Evolutionary conservation across 2,888 invertebrate species (phyloP).

Genomic region (Orchesella flavescens): DNA sequence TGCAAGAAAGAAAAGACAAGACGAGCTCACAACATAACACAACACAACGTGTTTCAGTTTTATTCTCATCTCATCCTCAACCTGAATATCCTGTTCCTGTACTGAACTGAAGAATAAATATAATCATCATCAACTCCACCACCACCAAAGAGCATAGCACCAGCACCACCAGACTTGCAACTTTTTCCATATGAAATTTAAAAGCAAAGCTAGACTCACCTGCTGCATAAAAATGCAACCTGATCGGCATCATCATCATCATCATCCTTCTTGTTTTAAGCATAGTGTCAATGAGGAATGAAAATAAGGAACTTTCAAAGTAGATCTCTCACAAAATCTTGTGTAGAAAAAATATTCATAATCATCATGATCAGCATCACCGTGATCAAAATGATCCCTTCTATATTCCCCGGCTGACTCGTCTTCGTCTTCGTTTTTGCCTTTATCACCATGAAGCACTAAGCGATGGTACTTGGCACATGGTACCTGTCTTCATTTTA

Average conservation of each 20-base stretch:
- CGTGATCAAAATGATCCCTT: neutral
- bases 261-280: neutral
- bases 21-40: too few species aligned
- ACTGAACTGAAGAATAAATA: neutral
- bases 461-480: too few species aligned
- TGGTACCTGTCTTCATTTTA: neutral
- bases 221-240: neutral
- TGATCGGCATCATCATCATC: neutral
- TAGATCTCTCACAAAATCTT: constrained; percentile 2
- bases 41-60: too few species aligned
- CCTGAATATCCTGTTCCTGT: constrained; percentile 38
- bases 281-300: neutral
- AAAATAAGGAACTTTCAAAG: neutral
- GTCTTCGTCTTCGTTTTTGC: neutral
- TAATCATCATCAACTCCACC: neutral
- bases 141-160: neutral
- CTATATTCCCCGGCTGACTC: neutral
- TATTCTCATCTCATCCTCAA: constrained; percentile 1
- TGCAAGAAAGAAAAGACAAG: too few species aligned
- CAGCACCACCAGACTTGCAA: neutral
- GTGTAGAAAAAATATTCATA: neutral
- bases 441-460: too few species aligned
- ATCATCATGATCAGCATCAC: neutral
- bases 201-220: constrained; percentile 2
- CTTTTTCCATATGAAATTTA: constrained; percentile 12